Evolutionary conservation across 2,797 vertebrate genomes (phyloP).

Genomic region (Crocodylus rhombifer): DNA sequence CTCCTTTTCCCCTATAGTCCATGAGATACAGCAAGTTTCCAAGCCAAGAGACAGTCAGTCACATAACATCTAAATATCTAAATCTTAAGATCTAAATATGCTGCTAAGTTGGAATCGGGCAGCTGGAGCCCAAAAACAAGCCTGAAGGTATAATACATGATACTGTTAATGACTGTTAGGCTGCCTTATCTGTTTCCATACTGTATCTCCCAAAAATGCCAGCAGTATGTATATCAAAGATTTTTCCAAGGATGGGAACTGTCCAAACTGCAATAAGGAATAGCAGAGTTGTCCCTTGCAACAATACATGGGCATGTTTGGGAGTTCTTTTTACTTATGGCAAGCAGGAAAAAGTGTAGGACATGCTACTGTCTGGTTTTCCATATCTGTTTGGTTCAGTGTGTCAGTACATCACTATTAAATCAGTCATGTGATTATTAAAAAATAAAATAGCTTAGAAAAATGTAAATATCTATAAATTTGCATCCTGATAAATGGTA

Average conservation of each 20-base stretch:
- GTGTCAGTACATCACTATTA: neutral
- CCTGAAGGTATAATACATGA: neutral
- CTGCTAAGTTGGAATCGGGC: neutral
- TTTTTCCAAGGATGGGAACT: accelerated
- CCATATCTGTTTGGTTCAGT: neutral
- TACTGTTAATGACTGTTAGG: neutral
- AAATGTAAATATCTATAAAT: too few relatives aligned
- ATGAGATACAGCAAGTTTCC: neutral
- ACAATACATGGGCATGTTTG: neutral
- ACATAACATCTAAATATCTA: too few relatives aligned
- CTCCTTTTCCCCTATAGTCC: neutral
- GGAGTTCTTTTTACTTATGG: neutral
- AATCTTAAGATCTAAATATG: too few relatives aligned
- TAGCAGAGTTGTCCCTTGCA: accelerated
- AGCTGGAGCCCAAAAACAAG: neutral
- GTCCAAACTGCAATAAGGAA: neutral
- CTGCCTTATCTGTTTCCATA: neutral
- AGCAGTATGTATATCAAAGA: neutral
- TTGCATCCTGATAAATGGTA: too few relatives aligned
- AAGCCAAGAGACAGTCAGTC: neutral
- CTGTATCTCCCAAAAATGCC: neutral
- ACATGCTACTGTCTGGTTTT: neutral
- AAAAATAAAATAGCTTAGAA: neutral
- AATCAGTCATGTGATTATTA: neutral
- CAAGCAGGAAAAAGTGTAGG: neutral